A percentile compares a stretch with the other conserved stretches of the same genome.
These are phyloP conservation scores for Poeciliopsis prolifica DNA, from an alignment of 2,113 vertebrate genomes.

Conservation along the genomic window DNA sequence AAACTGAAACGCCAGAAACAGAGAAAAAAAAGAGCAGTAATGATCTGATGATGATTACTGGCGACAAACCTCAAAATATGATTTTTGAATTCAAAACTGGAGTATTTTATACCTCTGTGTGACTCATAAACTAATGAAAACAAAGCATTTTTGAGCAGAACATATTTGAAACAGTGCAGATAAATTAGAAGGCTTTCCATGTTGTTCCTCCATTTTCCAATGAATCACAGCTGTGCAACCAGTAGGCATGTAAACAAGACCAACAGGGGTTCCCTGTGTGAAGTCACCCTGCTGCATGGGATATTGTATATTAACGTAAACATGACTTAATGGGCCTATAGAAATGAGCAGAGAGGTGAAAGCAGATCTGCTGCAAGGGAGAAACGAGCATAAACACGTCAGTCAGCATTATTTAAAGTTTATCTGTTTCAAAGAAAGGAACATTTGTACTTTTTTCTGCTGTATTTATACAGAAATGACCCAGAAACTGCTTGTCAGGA, in stretches of 20 bases:
- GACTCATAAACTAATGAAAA: neutral
- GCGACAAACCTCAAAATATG: too few species aligned
- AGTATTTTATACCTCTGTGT: neutral
- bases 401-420: neutral
- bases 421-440: neutral
- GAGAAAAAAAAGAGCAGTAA: too few species aligned
- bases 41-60: too few species aligned
- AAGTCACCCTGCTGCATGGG: neutral
- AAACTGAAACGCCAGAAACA: neutral
- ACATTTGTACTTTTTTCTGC: neutral
- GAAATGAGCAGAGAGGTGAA: neutral
- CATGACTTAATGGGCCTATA: neutral
- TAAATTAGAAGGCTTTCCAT: neutral
- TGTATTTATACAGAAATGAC: neutral
- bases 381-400: neutral
- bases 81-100: neutral
- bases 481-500: neutral
- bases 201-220: neutral
- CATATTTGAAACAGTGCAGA: neutral
- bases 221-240: neutral
- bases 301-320: neutral
- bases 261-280: neutral
- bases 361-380: neutral
- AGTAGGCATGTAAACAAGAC: neutral
- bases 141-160: neutral